phyloP scores from a whole-genome alignment of 37 sponge, comb jelly and placozoan species.

The Cladorhizidae sp. region DNA sequence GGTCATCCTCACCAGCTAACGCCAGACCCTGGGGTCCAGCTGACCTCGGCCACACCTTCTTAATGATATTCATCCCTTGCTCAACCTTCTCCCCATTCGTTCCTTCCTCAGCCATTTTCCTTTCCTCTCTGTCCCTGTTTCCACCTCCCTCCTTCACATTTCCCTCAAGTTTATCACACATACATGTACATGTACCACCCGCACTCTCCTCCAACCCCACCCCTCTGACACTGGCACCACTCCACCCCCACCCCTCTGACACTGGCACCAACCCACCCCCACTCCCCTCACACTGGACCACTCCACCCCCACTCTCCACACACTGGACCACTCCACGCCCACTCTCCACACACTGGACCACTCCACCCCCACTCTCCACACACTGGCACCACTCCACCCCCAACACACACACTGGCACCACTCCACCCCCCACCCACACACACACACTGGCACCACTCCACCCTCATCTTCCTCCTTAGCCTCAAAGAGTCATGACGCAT shows the following conservation, averaged over 20 bases:
- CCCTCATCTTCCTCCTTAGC: conserved; percentile 1
- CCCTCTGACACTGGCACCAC: too few species aligned
- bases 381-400: neutral
- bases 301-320: too few species aligned
- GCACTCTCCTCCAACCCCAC: too few species aligned
- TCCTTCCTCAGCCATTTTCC: neutral
- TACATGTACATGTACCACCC: too few species aligned
- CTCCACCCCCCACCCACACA: neutral
- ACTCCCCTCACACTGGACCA: too few species aligned
- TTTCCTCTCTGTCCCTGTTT: neutral
- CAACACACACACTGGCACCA: conserved; percentile 6
- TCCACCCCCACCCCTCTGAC: too few species aligned
- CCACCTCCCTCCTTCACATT: neutral
- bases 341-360: too few species aligned
- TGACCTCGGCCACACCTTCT: too few species aligned
- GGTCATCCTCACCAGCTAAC: neutral
- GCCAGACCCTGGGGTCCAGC: too few species aligned
- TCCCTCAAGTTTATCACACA: neutral
- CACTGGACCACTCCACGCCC: too few species aligned
- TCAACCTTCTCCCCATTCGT: neutral
- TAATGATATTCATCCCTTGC: too few species aligned
- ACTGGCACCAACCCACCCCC: too few species aligned
- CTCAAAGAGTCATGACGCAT: conserved; percentile 61
- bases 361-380: neutral
- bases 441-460: neutral